Conservation (phyloP, 2,113 vertebrate genomes). For the Archocentrus centrarchus region DNA sequence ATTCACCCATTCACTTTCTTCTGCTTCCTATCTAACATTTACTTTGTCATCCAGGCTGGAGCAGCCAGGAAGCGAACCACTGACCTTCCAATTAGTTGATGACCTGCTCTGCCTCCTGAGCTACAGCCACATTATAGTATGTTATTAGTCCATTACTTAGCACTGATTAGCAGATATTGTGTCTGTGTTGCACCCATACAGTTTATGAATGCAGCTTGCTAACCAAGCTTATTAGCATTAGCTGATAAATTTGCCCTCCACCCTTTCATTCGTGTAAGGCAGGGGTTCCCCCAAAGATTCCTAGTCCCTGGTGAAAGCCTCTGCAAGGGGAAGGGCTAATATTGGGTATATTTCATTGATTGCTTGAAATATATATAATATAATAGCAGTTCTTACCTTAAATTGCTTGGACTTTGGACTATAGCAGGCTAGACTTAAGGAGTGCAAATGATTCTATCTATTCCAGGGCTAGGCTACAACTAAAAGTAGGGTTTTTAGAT, state of each 20-base stretch:
- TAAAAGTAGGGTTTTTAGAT: slow-evolving; percentile 44
- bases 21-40: too few species aligned
- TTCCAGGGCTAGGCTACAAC: slow-evolving; percentile 22
- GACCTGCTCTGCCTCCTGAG: too few species aligned
- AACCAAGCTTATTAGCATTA: background rate
- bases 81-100: too few species aligned
- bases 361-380: background rate
- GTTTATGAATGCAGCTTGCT: background rate
- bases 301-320: background rate
- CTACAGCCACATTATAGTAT: background rate
- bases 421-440: slow-evolving; percentile 8
- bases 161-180: accelerated
- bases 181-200: background rate
- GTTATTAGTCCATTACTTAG: background rate
- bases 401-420: background rate
- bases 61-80: too few species aligned
- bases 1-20: too few species aligned
- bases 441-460: slow-evolving; percentile 48
- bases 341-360: background rate
- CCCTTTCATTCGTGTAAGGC: background rate
- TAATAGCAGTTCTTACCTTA: background rate
- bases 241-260: background rate
- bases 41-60: too few species aligned
- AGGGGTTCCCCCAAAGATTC: background rate
- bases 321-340: too few species aligned